Base-by-base conservation (phyloP, 2,888 invertebrate species). In the Phortica okadai region DNA sequence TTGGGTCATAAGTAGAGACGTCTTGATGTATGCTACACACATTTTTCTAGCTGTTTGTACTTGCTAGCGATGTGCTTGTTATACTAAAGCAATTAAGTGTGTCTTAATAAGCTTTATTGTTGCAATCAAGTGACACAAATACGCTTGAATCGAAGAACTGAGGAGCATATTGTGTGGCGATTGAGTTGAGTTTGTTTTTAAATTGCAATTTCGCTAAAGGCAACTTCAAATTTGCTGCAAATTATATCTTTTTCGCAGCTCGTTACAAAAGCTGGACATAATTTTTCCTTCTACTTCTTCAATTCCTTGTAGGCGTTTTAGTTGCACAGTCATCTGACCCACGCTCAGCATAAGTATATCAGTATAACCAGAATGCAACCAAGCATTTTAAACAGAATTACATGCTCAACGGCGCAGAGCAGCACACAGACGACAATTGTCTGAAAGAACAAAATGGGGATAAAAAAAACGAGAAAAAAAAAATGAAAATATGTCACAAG, bases 341-440 rank as follows among this genome's bases (percentile, higher is more conserved):
- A 50, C 14, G 50, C 10, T 14, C 10, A 3, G 50, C 1, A 50
- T 50, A 50, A 50, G 8, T 8, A 6, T 33, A 25, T 21, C 25
- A 62, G 64, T 33, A 14, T 41, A 1, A 6, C 21, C 62, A 21
- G 25, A 64, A 64, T 64, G 25, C 70, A 72, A 33, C 54, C 33
- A 72, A 72, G 70, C 70, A 72, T 67, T 67, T 67, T 50, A 67
- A 44, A 41, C 6, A 72, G 54, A 66, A 72, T 72, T 54, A 72
- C 56, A 72, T 72, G 70, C 70, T 72, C 54, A 72, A 44, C 70
- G n/a, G 56, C 21, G 70, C 70, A 62, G 25, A 62, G 2, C 50
- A 50, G 50, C 50, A 50, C 50, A 50, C 10, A 50, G 50, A 50
- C 14, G 50, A 50, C 50, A 50, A 50, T 50, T 50, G 50, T 50